phyloP scores from a whole-genome alignment of 2,888 invertebrate genomes.

The Agonopterix alstromeriana region DNA sequence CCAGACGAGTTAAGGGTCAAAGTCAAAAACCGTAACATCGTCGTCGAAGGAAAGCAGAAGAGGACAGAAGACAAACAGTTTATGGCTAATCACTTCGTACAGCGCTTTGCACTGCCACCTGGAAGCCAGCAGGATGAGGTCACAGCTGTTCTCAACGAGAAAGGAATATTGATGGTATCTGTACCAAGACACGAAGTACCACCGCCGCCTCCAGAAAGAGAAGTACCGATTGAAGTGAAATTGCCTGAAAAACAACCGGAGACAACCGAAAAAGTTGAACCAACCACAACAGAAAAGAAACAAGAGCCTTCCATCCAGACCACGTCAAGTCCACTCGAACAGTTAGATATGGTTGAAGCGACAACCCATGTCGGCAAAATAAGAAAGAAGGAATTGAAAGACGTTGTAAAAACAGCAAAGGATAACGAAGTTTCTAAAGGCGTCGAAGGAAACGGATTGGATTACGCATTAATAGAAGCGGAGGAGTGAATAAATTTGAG shows the following conservation, averaged over 20 bases:
- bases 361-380: slow-evolving; percentile 63
- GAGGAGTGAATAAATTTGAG: slow-evolving; percentile 13
- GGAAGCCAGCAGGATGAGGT: slow-evolving; percentile 61
- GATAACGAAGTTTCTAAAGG: slow-evolving; percentile 65
- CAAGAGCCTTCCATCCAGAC: neutral
- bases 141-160: slow-evolving; percentile 49
- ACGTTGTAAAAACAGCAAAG: slow-evolving; percentile 45
- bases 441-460: slow-evolving; percentile 48
- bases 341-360: slow-evolving; percentile 45
- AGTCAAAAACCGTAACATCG: slow-evolving; percentile 59
- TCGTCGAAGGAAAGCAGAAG: slow-evolving; percentile 57
- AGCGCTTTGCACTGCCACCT: slow-evolving; percentile 53
- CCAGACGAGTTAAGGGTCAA: slow-evolving; percentile 59
- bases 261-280: slow-evolving; percentile 15
- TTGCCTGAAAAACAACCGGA: slow-evolving; percentile 23
- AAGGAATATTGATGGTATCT: slow-evolving; percentile 45
- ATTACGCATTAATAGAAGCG: slow-evolving; percentile 42
- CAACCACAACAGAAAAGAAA: slow-evolving; percentile 6
- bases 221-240: slow-evolving; percentile 54
- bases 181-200: slow-evolving; percentile 62
- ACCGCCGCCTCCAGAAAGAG: slow-evolving; percentile 55
- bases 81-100: slow-evolving; percentile 60
- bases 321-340: slow-evolving; percentile 32
- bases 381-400: slow-evolving; percentile 65
- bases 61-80: slow-evolving; percentile 38